phyloP scores from a whole-genome alignment of 2,113 vertebrate genomes.

The Phaetusa simplex region DNA sequence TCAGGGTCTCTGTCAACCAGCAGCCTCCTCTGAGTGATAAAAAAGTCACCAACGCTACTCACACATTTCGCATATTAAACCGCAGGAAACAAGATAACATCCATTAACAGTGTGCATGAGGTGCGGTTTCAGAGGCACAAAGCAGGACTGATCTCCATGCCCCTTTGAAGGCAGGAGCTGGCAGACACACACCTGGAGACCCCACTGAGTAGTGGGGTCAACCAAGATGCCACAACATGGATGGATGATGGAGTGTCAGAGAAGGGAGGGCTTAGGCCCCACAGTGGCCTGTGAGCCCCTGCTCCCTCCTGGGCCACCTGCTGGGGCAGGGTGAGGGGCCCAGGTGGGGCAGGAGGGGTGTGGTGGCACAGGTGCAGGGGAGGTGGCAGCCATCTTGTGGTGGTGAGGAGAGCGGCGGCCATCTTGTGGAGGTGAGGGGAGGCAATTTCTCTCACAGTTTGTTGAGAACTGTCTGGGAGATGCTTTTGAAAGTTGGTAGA shows the following conservation, averaged over 20 bases:
- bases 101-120: accelerated
- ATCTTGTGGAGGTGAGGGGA: neutral
- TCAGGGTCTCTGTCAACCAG: neutral
- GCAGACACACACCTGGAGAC: too few species aligned
- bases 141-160: accelerated
- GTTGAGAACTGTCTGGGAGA: accelerated
- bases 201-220: accelerated
- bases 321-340: accelerated
- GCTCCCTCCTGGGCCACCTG: neutral
- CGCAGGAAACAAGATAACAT: neutral
- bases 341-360: neutral
- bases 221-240: accelerated
- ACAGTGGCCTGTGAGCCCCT: neutral
- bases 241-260: accelerated
- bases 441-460: accelerated
- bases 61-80: neutral
- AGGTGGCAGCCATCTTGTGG: neutral
- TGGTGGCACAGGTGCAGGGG: neutral
- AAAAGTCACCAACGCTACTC: neutral
- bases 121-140: neutral
- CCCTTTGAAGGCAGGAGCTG: neutral
- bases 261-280: too few species aligned
- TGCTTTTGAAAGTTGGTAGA: neutral
- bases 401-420: accelerated
- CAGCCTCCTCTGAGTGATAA: neutral